Evolutionary conservation across 2,888 invertebrate genomes (phyloP).

Genomic region (Parochlus steinenii): DNA sequence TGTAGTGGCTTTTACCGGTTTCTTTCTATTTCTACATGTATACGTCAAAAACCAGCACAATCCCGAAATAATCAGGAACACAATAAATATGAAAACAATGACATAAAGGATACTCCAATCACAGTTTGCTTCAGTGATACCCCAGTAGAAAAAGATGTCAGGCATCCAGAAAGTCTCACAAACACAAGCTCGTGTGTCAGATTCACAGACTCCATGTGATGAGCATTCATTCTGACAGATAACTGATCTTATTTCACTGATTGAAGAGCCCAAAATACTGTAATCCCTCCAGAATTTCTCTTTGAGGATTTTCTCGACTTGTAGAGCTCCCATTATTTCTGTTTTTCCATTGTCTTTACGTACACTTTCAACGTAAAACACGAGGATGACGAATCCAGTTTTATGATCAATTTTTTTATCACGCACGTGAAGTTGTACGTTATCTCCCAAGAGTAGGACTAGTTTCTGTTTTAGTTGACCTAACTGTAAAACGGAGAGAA

Average conservation of each 20-base stretch:
- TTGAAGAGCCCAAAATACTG: conserved; percentile 49
- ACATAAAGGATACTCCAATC: conserved; percentile 92
- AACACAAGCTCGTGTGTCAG: conserved; percentile 63
- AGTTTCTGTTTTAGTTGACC: conserved; percentile 65
- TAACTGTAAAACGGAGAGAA: conserved; percentile 44
- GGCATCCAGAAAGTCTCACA: conserved; percentile 98
- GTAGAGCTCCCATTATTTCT: conserved; percentile 36
- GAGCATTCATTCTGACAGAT: conserved; percentile 89
- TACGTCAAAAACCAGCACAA: conserved; percentile 46
- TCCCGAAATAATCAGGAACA: conserved; percentile 42
- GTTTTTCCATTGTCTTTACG: conserved; percentile 20
- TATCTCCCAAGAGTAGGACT: conserved; percentile 59
- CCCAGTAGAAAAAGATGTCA: conserved; percentile 49
- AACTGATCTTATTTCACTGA: conserved; percentile 60
- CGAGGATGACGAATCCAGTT: conserved; percentile 42
- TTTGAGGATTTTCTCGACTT: conserved; percentile 47
- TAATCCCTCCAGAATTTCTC: conserved; percentile 53
- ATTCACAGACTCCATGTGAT: conserved; percentile 78
- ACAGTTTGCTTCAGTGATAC: conserved; percentile 59
- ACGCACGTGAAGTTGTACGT: conserved; percentile 43
- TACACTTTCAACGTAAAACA: conserved; percentile 49
- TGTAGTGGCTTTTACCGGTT: conserved; percentile 31
- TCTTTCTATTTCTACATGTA: conserved; percentile 37
- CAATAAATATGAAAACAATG: conserved; percentile 50
- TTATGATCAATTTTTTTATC: conserved; percentile 40